These are phyloP conservation scores for Tinamus major DNA, from an alignment of 2,797 vertebrate species.

Conservation along the genomic window DNA sequence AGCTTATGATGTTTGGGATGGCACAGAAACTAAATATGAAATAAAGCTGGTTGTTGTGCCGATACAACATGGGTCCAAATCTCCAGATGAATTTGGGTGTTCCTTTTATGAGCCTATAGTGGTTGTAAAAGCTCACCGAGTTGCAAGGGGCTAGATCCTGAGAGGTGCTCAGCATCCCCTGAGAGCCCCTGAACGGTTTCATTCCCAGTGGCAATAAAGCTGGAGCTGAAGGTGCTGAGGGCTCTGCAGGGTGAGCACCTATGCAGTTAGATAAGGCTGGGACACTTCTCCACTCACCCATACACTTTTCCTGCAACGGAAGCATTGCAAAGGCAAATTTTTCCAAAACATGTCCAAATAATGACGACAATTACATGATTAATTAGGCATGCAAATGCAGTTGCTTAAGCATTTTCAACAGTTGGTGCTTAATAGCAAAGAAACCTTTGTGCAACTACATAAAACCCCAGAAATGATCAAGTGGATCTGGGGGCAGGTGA, in stretches of 20 bases:
- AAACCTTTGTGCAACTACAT: background rate
- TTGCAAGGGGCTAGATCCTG: background rate
- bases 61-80: accelerated
- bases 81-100: background rate
- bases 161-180: background rate
- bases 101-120: accelerated
- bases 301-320: background rate
- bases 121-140: accelerated
- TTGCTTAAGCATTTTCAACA: conserved; percentile 65
- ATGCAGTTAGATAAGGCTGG: background rate
- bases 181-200: background rate
- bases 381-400: conserved; percentile 68
- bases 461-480: conserved; percentile 3
- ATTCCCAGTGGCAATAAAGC: background rate
- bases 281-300: background rate
- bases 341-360: conserved; percentile 62
- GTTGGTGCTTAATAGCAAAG: conserved; percentile 43
- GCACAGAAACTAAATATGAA: background rate
- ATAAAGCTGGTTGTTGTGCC: background rate
- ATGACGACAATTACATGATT: conserved; percentile 71
- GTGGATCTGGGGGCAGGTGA: background rate
- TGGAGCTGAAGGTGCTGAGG: background rate
- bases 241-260: background rate
- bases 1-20: background rate
- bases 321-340: conserved; percentile 46